Evolutionary conservation across 1,140 invertebrate species (phyloP).

Genomic region (Arion vulgaris): DNA sequence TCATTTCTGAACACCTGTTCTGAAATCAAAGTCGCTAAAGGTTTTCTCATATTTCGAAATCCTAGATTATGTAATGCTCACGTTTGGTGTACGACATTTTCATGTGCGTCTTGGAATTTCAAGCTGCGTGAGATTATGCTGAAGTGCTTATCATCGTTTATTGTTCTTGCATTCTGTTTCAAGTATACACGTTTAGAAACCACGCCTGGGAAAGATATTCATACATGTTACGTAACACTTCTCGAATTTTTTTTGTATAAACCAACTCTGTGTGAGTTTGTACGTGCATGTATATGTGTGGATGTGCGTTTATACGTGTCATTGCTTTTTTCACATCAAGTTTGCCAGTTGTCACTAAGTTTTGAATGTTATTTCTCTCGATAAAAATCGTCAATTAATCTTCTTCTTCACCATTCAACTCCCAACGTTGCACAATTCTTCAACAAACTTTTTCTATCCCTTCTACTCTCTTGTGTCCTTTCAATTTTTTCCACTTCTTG

Average conservation of each 20-base stretch:
- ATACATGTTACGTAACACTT: not conserved
- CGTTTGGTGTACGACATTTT: not conserved
- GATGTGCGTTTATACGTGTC: too few species aligned
- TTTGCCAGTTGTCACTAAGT: too few species aligned
- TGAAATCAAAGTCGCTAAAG: not conserved
- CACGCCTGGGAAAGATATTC: not conserved
- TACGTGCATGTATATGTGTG: not conserved
- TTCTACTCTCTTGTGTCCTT: too few species aligned
- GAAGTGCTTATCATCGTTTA: not conserved
- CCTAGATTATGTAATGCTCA: not conserved
- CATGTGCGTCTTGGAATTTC: not conserved
- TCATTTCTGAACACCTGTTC: not conserved
- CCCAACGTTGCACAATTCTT: too few species aligned
- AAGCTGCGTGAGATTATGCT: not conserved
- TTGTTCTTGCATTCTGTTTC: not conserved
- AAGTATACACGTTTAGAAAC: not conserved
- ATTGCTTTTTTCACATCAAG: too few species aligned
- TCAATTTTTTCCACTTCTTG: too few species aligned
- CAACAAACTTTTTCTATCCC: too few species aligned
- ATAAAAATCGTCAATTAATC: too few species aligned
- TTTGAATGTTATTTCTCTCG: too few species aligned
- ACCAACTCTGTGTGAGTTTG: slow-evolving; percentile 12
- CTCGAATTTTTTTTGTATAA: not conserved
- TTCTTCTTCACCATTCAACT: too few species aligned
- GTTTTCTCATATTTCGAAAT: not conserved